These are phyloP conservation scores for Thunnus thynnus DNA, from an alignment of 2,113 vertebrate genomes.

Conservation along the genomic window DNA sequence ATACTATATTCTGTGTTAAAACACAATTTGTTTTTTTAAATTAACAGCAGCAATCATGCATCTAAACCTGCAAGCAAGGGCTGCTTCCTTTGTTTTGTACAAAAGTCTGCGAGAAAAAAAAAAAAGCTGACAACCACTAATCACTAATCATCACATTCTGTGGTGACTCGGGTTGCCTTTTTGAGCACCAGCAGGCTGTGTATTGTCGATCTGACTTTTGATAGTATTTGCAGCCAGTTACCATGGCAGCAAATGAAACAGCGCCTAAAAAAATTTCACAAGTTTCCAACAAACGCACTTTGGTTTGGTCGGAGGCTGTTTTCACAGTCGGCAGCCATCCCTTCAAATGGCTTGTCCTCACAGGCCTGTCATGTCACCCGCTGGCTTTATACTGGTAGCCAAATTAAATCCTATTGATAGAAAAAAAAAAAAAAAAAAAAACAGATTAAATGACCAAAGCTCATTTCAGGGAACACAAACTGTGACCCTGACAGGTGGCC, in stretches of 20 bases:
- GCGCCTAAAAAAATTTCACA: background rate
- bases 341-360: constrained; percentile 2
- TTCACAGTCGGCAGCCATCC: background rate
- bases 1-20: too few relatives aligned
- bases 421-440: background rate
- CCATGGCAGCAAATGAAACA: background rate
- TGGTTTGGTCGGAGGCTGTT: background rate
- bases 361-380: constrained; percentile 3
- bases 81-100: too few relatives aligned
- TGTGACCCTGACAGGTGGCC: background rate
- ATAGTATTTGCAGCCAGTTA: background rate
- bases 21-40: too few relatives aligned
- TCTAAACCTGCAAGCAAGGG: too few relatives aligned
- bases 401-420: background rate
- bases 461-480: background rate
- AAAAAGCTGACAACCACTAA: too few relatives aligned
- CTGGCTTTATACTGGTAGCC: background rate
- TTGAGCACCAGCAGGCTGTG: too few relatives aligned
- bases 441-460: background rate
- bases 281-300: background rate
- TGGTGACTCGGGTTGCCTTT: too few relatives aligned
- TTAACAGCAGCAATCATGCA: too few relatives aligned
- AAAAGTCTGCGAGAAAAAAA: too few relatives aligned
- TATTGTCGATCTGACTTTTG: background rate
- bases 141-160: too few relatives aligned